Conservation (phyloP, 2,113 vertebrate species). For the Gasterosteus aculeatus region DNA sequence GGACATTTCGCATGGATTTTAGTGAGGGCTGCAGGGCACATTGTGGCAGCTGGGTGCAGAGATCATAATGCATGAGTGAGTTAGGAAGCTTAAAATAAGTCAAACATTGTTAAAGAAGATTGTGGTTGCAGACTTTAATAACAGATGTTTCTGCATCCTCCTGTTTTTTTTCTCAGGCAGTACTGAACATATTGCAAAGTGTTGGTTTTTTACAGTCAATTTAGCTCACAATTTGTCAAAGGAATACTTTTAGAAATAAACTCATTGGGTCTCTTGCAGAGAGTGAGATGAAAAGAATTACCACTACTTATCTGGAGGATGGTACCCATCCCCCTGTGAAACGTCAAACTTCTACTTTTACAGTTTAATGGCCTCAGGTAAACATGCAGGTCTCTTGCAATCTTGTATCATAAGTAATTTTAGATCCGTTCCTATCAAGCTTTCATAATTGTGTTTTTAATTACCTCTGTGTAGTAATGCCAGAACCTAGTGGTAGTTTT, state of each 20-base stretch:
- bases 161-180: not conserved
- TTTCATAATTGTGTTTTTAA: not conserved
- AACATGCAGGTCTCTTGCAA: not conserved
- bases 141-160: not conserved
- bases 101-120: not conserved
- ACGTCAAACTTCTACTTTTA: not conserved
- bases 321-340: not conserved
- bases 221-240: conserved; percentile 1
- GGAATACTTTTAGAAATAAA: not conserved
- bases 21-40: not conserved
- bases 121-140: not conserved
- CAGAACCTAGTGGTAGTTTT: not conserved
- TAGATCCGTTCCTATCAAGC: not conserved
- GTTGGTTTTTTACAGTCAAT: not conserved
- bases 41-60: conserved; percentile 4
- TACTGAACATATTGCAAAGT: not conserved
- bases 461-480: not conserved
- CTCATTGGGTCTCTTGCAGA: not conserved
- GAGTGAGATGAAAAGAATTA: not conserved
- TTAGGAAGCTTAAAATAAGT: not conserved
- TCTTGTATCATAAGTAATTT: not conserved
- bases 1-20: conserved; percentile 13
- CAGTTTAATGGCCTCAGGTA: not conserved
- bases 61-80: conserved; percentile 9
- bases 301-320: not conserved